Percentiles rank a stretch among this genome's conserved stretches.
phyloP scores from a whole-genome alignment of 1,140 invertebrate genomes.

The Aphaenogaster floridana region DNA sequence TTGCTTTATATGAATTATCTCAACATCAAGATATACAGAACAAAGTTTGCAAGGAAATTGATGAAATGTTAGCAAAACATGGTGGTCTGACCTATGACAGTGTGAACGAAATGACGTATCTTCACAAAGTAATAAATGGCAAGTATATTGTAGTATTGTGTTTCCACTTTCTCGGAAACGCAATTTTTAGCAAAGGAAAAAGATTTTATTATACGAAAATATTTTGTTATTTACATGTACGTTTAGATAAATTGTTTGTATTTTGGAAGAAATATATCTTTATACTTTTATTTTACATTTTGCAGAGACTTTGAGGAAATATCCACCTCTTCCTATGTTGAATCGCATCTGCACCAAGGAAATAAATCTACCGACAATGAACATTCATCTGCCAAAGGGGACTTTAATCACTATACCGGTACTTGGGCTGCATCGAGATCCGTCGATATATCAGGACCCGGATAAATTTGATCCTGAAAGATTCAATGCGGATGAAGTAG shows the following conservation, averaged over 20 bases:
- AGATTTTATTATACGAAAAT: background rate
- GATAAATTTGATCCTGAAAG: background rate
- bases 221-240: too few species aligned
- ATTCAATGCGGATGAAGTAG: background rate
- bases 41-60: slow-evolving; percentile 1
- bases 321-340: background rate
- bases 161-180: background rate
- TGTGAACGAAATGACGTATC: too few species aligned
- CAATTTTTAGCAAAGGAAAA: background rate
- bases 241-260: too few species aligned
- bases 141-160: background rate
- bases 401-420: background rate
- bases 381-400: background rate
- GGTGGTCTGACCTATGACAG: too few species aligned
- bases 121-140: background rate
- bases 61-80: background rate
- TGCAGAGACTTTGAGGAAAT: background rate
- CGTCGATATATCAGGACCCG: background rate
- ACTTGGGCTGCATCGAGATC: background rate
- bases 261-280: background rate
- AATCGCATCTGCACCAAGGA: background rate
- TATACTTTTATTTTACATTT: background rate
- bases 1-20: slow-evolving; percentile 1
- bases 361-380: background rate
- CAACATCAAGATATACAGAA: background rate